Conservation (phyloP, 2,888 invertebrate genomes). For the Ectemnius cavifrons region DNA sequence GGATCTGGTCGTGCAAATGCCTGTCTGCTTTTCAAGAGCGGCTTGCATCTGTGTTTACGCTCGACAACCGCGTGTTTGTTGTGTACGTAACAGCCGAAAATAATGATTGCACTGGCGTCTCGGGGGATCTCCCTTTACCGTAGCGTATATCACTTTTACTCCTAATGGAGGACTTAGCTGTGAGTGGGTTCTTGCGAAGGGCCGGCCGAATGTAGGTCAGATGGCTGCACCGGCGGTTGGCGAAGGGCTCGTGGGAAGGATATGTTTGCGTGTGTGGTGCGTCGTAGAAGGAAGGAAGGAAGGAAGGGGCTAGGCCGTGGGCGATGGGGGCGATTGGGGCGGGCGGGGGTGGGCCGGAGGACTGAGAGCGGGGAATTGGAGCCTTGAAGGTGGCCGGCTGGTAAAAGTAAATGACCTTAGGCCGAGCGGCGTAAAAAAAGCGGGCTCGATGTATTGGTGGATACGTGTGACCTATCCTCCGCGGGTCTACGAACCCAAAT, state of each 20-base stretch:
- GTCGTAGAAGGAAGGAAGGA: too few relatives aligned
- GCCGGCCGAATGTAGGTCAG: too few relatives aligned
- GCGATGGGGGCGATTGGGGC: not conserved
- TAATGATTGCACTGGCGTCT: conserved; percentile 34
- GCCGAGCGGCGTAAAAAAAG: conserved; percentile 28
- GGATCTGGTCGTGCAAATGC: conserved; percentile 4
- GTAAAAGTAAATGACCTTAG: conserved; percentile 77
- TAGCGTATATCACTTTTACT: too few relatives aligned
- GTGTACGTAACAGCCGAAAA: conserved; percentile 34
- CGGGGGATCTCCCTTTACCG: not conserved
- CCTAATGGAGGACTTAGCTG: too few relatives aligned
- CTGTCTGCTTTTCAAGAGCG: conserved; percentile 39
- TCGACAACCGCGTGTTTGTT: conserved; percentile 13
- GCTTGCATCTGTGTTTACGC: conserved; percentile 46
- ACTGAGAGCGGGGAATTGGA: conserved; percentile 40
- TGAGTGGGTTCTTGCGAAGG: too few relatives aligned
- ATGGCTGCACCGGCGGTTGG: not conserved
- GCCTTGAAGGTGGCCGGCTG: conserved; percentile 63
- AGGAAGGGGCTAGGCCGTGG: not conserved
- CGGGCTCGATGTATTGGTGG: conserved; percentile 1
- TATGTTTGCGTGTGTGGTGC: not conserved
- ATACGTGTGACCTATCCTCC: conserved; percentile 62
- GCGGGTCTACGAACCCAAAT: conserved; percentile 72
- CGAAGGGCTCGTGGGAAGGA: not conserved
- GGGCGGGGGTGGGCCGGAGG: too few relatives aligned